These are phyloP conservation scores for human (Homo sapiens) DNA, from an alignment of 2,113 vertebrate genomes.

Conservation along the genomic window DNA sequence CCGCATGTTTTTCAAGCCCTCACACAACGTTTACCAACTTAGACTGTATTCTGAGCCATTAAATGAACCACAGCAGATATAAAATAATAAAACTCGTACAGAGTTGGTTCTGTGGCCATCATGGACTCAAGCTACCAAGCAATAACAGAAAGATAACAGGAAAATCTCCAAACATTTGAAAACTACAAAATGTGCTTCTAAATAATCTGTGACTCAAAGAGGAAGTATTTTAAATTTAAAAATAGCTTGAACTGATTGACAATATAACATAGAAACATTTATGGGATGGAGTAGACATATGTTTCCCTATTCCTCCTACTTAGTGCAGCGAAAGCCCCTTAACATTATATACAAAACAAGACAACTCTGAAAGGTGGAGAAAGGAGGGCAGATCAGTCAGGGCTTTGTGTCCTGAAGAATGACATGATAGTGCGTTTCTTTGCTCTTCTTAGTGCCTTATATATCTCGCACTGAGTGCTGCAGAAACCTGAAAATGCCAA, in stretches of 20 bases:
- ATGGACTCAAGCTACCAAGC: background rate
- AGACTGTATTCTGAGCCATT: background rate
- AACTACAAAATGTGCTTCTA: background rate
- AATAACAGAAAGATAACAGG: background rate
- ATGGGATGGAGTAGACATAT: background rate
- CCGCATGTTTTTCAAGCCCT: background rate
- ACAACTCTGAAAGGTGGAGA: background rate
- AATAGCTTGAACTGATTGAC: background rate
- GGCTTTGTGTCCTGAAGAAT: background rate
- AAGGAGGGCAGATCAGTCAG: background rate
- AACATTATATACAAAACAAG: background rate
- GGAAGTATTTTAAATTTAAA: background rate
- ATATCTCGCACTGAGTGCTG: too few species aligned
- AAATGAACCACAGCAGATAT: background rate
- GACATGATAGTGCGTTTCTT: background rate
- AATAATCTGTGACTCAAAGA: background rate
- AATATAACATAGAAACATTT: background rate
- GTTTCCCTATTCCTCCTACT: background rate
- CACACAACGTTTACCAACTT: background rate
- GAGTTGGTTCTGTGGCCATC: background rate
- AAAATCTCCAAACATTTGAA: background rate
- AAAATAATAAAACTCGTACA: background rate
- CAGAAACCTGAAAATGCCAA: background rate
- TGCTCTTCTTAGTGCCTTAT: background rate
- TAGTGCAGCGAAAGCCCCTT: background rate